These are phyloP conservation scores for Gorsachius magnificus DNA, from an alignment of 2,797 vertebrate genomes.

Conservation along the genomic window DNA sequence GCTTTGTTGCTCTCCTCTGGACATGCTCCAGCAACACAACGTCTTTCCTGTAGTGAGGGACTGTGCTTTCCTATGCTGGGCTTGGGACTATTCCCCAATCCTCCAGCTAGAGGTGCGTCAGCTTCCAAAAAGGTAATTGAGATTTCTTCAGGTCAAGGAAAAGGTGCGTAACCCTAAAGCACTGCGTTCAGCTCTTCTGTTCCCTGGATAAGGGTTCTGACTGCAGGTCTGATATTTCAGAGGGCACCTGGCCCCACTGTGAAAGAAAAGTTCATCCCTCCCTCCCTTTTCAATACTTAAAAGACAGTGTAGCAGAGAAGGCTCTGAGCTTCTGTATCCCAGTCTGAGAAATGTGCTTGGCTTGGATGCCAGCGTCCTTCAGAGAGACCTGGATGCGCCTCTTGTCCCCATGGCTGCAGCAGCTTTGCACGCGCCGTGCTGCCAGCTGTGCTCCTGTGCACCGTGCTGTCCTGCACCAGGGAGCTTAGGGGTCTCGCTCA, in stretches of 20 bases:
- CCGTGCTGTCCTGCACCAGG: rapidly evolving
- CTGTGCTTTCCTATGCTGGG: neutral
- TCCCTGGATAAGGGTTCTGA: neutral
- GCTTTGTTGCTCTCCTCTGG: too few relatives aligned
- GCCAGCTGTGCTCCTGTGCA: neutral
- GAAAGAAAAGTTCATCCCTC: neutral
- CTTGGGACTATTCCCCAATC: neutral
- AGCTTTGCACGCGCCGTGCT: neutral
- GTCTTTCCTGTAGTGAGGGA: too few relatives aligned
- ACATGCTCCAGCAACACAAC: too few relatives aligned
- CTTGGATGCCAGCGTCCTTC: neutral
- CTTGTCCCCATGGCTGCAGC: neutral
- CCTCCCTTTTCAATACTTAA: neutral
- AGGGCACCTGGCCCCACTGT: neutral
- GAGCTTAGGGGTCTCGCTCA: neutral
- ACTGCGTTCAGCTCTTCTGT: neutral
- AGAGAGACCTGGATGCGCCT: neutral
- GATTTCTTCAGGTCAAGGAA: neutral
- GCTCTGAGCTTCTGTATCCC: neutral
- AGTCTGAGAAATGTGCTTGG: neutral
- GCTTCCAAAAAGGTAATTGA: neutral
- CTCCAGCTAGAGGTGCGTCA: neutral
- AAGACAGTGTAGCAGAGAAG: neutral
- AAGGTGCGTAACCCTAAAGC: neutral
- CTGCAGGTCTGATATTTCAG: neutral